Conservation (phyloP, 1,140 invertebrate genomes). For the Scaptomyza pallida region DNA sequence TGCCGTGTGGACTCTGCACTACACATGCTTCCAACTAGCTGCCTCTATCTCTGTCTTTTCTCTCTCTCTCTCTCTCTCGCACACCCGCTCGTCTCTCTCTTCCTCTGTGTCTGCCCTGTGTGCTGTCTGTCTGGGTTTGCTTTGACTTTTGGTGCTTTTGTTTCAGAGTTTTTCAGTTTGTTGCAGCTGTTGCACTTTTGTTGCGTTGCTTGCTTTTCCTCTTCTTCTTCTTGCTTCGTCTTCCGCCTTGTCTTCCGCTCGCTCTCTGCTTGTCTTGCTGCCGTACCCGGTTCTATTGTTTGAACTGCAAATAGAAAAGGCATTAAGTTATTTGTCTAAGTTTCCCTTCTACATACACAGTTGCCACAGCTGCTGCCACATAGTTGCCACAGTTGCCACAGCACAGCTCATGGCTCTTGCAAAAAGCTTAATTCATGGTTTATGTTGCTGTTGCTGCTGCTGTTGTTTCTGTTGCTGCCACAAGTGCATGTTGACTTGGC, state of each 20-base stretch:
- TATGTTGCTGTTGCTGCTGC: constrained; percentile 17
- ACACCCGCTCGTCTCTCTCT: constrained; percentile 6
- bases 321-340: constrained; percentile 80
- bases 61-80: constrained; percentile 14
- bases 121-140: constrained; percentile 23
- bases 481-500: constrained; percentile 68
- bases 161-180: constrained; percentile 32
- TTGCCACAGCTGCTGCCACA: constrained; percentile 29
- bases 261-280: too few species aligned
- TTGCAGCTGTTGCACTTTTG: constrained; percentile 79
- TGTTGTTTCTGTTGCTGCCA: constrained; percentile 26
- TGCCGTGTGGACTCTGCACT: constrained; percentile 70
- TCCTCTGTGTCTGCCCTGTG: constrained; percentile 4
- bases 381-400: neutral
- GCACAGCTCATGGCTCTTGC: constrained; percentile 3
- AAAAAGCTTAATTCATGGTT: constrained; percentile 40
- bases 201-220: constrained; percentile 30
- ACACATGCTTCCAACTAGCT: constrained; percentile 63
- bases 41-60: constrained; percentile 2
- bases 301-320: constrained; percentile 78
- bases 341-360: constrained; percentile 39
- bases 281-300: constrained; percentile 57
- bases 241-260: neutral
- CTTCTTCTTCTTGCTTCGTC: constrained; percentile 22
- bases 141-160: constrained; percentile 52